Base-by-base conservation (phyloP, 2,113 vertebrate species). In the Ranitomeya variabilis region DNA sequence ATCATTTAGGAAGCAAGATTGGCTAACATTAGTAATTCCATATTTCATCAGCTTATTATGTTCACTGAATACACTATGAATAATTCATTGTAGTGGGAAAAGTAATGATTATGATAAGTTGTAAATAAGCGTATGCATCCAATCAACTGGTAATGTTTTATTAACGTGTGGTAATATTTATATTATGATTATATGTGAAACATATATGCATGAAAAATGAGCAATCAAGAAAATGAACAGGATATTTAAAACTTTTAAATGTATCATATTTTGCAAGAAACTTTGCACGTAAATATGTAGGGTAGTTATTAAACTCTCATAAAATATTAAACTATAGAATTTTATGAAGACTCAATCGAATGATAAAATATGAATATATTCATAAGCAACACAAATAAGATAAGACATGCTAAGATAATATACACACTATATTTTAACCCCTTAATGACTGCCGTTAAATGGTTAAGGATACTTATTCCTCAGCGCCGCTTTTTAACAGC, bases 111-210 rank as follows among this genome's bases (percentile, higher is more conserved):
- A 85, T 86, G 19, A 76, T 90, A 90, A 91, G 92, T 83, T 92
- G 90, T 90, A 90, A 78, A 55, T 90, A 45, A 91, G 90, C 18
- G 21, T 83, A 83, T 77, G 83, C 83, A 82, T 80, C 87, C 90
- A 79, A 93, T 91, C 90, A 92, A 87, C 80, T 88, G 64, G 89
- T 91, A 91, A 91, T 91, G 71, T 87, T 91, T 93, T 92, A 89
- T 90, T 91, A 89, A 85, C 90, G 67, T 74, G 83, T 76, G 86
- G 87, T 89, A 91, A 84, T 62, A 87, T 89, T 90, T 90, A 62
- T 23, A 83, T 92, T 91, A 90, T 86, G 66, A 82, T 91, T 76
- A 90, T 90, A 11, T 64, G 62, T 77, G 62, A 91, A 90, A 83
- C 21, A 73, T 88, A 64, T 82, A 88, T 82, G 54, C 55, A 83